phyloP scores from a whole-genome alignment of 2,113 vertebrate genomes.

The Crotalus horridus region DNA sequence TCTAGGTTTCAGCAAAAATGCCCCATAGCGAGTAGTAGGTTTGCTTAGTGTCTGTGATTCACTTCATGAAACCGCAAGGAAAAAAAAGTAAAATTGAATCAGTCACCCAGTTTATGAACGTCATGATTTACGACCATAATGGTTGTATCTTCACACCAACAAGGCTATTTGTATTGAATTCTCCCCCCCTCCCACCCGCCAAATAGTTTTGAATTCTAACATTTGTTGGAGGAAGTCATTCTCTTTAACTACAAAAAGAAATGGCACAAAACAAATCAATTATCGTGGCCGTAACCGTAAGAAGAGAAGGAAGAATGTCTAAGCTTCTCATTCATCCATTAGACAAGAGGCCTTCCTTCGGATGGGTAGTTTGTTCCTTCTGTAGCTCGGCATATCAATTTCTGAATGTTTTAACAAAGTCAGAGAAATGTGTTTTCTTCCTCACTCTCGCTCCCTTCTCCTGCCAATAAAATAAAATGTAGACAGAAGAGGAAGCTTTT shows the following conservation, averaged over 20 bases:
- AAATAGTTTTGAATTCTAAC: neutral
- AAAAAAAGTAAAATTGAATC: neutral
- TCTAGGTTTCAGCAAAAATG: neutral
- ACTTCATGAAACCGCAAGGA: neutral
- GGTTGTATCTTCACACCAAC: neutral
- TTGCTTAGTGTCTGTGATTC: neutral
- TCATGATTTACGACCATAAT: neutral
- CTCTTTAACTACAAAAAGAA: slow-evolving; percentile 8
- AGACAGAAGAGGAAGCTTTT: neutral
- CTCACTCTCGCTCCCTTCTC: neutral
- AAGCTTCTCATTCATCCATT: slow-evolving; percentile 21
- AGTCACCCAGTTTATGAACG: neutral
- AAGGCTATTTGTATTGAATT: neutral
- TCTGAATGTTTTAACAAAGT: neutral
- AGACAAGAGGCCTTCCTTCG: neutral
- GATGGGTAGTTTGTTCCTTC: neutral
- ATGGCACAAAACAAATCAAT: slow-evolving; percentile 26
- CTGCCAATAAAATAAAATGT: neutral
- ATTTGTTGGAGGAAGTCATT: slow-evolving; percentile 1
- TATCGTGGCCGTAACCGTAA: slow-evolving; percentile 19
- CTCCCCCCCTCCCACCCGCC: neutral
- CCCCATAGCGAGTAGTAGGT: neutral
- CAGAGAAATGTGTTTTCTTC: neutral
- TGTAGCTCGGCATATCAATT: neutral
- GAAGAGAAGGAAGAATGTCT: slow-evolving; percentile 14